These are phyloP conservation scores for Sminthurinus aureus DNA, from an alignment of 2,888 invertebrate genomes.

Conservation along the genomic window DNA sequence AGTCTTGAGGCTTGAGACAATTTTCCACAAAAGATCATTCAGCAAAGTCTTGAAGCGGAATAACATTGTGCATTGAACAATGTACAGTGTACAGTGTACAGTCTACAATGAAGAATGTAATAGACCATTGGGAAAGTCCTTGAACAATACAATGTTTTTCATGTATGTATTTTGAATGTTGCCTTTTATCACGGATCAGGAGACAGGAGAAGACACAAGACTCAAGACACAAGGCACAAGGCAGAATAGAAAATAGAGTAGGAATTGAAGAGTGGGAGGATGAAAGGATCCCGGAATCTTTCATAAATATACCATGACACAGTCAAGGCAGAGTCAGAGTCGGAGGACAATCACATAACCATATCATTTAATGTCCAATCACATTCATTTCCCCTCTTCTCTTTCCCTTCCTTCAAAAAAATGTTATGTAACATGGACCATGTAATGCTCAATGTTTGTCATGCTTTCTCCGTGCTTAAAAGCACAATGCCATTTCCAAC, in stretches of 20 bases:
- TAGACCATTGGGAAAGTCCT: constrained; percentile 25
- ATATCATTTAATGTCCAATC: background rate
- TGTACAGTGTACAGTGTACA: background rate
- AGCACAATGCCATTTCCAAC: no score
- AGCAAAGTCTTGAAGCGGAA: constrained; percentile 27
- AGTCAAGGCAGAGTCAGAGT: no score
- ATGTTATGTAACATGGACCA: background rate
- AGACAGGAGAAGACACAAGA: background rate
- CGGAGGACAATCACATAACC: background rate
- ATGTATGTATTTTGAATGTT: background rate
- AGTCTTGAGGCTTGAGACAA: background rate
- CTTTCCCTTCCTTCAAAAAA: background rate
- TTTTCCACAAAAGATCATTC: constrained; percentile 29
- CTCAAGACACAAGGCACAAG: background rate
- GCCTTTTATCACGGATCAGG: no score
- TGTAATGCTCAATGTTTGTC: background rate
- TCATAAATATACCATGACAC: no score
- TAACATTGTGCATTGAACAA: background rate
- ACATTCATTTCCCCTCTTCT: background rate
- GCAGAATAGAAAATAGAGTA: background rate
- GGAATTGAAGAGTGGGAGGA: no score
- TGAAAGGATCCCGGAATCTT: no score
- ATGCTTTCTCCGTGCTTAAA: background rate
- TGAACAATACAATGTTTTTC: constrained; percentile 31
- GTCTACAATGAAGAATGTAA: background rate